Conservation (phyloP, 2,888 invertebrate species). For the Mythimna lalbum region DNA sequence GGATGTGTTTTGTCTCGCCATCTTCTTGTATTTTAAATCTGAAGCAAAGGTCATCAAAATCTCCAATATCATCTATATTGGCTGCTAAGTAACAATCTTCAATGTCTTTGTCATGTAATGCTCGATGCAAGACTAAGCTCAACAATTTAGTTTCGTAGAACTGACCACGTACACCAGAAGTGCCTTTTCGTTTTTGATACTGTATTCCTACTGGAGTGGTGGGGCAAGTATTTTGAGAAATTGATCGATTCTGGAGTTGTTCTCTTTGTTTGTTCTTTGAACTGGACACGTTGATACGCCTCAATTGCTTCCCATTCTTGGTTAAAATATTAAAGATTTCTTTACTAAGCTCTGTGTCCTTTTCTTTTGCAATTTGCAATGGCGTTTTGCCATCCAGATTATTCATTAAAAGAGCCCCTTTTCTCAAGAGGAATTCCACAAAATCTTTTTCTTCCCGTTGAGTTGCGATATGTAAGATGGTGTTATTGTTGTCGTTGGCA, state of each 20-base stretch:
- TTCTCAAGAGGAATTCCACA: constrained; percentile 52
- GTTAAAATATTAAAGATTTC: constrained; percentile 49
- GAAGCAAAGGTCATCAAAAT: constrained; percentile 71
- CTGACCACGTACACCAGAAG: constrained; percentile 62
- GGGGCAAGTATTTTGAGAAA: background rate
- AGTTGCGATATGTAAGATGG: constrained; percentile 59
- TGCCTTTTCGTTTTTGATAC: constrained; percentile 60
- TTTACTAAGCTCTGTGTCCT: constrained; percentile 42
- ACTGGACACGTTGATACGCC: background rate
- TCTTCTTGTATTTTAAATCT: constrained; percentile 60
- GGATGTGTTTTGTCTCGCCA: constrained; percentile 50
- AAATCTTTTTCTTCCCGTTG: constrained; percentile 55
- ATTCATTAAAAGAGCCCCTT: constrained; percentile 37
- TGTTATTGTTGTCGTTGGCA: constrained; percentile 56
- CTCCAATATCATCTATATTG: constrained; percentile 70
- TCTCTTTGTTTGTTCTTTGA: constrained; percentile 16
- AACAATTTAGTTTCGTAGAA: constrained; percentile 69
- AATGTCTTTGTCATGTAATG: constrained; percentile 64
- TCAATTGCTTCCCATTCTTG: constrained; percentile 26
- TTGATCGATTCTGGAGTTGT: constrained; percentile 13
- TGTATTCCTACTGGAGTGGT: constrained; percentile 8
- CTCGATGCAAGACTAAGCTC: constrained; percentile 66
- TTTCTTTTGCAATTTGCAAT: constrained; percentile 51
- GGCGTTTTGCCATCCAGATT: constrained; percentile 51
- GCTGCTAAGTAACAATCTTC: constrained; percentile 67